These are phyloP conservation scores for Dolichopus griseipennis DNA, from an alignment of 2,888 invertebrate genomes.

Conservation along the genomic window DNA sequence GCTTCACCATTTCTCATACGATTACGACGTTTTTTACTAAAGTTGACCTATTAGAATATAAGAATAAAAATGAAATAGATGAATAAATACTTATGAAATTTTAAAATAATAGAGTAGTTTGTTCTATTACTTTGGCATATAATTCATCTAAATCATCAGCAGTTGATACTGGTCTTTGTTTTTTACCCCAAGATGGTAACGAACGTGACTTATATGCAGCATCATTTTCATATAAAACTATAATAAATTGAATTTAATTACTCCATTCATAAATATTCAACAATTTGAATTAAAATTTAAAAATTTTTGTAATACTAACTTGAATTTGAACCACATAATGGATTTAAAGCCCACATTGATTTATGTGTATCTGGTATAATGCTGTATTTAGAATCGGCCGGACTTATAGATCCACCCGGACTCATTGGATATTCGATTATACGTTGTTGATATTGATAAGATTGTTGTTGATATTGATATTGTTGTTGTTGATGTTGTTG, in stretches of 20 bases:
- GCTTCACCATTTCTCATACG: conserved; percentile 75
- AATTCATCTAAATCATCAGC: conserved; percentile 61
- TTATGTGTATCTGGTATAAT: conserved; percentile 25
- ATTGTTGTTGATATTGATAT: neutral
- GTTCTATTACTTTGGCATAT: conserved; percentile 54
- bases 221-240: conserved; percentile 54
- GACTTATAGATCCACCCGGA: conserved; percentile 19
- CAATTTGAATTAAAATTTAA: neutral
- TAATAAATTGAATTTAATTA: conserved; percentile 5
- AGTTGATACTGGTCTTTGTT: conserved; percentile 58
- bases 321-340: conserved; percentile 54
- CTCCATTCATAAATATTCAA: conserved; percentile 9
- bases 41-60: conserved; percentile 53
- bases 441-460: neutral
- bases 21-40: conserved; percentile 70
- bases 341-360: conserved; percentile 27
- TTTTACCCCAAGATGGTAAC: conserved; percentile 62
- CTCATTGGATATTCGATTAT: conserved; percentile 17
- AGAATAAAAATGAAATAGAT: conserved; percentile 23
- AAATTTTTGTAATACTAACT: conserved; percentile 50
- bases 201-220: conserved; percentile 53
- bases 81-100: no score
- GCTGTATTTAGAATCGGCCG: conserved; percentile 20
- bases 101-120: neutral
- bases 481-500: neutral